phyloP scores from a whole-genome alignment of 2,888 invertebrate species.

The Oxystoma pomonae region DNA sequence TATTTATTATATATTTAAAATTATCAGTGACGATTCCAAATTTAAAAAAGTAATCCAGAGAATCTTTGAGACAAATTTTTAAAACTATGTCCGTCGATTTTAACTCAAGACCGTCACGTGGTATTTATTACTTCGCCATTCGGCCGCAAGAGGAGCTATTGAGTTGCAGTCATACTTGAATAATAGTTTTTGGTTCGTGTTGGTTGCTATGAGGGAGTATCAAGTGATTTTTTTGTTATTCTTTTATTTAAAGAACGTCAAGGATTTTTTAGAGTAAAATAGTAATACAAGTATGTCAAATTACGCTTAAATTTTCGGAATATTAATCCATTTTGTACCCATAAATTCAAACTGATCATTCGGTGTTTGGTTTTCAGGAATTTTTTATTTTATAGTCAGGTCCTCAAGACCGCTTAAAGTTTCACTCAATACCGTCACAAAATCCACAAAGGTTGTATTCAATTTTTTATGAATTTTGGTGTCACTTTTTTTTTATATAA shows the following conservation, averaged over 20 bases:
- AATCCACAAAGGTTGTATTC: not conserved
- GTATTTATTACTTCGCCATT: not conserved
- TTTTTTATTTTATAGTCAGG: not conserved
- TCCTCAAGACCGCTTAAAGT: not conserved
- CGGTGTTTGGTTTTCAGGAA: not conserved
- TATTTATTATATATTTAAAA: too few species aligned
- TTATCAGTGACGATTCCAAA: too few species aligned
- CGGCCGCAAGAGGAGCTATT: not conserved
- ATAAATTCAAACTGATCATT: not conserved
- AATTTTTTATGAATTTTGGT: too few species aligned
- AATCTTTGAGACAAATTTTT: not conserved
- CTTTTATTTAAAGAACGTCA: not conserved
- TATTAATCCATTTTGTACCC: not conserved
- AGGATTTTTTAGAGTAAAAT: not conserved
- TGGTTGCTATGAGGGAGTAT: too few species aligned
- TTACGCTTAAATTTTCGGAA: constrained; percentile 35
- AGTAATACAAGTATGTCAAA: constrained; percentile 41
- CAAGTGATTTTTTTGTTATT: not conserved
- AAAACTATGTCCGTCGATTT: not conserved
- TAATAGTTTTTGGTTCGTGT: not conserved
- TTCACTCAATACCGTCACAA: not conserved
- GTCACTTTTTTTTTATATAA: too few species aligned
- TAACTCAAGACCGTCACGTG: not conserved
- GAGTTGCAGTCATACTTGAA: not conserved
- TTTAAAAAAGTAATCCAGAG: too few species aligned